phyloP scores from a whole-genome alignment of 2,113 vertebrate genomes.

The Chascanopsetta lugubris region DNA sequence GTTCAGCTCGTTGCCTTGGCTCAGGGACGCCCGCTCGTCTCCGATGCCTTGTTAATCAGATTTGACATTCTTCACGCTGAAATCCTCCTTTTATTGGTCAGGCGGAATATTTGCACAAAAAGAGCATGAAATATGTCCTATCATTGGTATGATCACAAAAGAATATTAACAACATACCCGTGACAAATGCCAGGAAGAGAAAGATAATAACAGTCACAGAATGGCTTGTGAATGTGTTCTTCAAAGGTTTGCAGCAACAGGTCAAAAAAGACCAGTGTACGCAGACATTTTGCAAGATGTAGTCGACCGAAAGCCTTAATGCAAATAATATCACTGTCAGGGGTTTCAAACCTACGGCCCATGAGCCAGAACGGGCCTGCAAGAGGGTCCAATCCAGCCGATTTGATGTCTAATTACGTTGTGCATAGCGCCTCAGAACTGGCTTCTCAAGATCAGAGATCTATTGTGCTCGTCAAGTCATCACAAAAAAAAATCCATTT shows the following conservation, averaged over 20 bases:
- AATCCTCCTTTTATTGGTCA: constrained; percentile 5
- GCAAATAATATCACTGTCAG: too few species aligned
- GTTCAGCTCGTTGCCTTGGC: constrained; percentile 19
- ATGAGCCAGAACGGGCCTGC: too few species aligned
- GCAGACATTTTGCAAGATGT: too few species aligned
- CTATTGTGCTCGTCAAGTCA: constrained; percentile 36
- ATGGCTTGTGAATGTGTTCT: too few species aligned
- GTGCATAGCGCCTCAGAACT: constrained; percentile 32
- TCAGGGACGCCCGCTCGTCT: constrained; percentile 7
- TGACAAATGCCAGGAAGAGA: too few species aligned
- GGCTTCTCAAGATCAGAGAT: constrained; percentile 17
- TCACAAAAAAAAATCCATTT: constrained; percentile 21
- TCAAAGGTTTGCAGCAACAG: too few species aligned
- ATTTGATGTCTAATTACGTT: constrained; percentile 43
- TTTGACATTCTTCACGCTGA: constrained; percentile 5
- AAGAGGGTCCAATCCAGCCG: too few species aligned
- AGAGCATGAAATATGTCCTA: background rate
- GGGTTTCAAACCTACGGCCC: too few species aligned
- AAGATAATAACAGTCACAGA: too few species aligned
- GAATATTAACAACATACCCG: too few species aligned
- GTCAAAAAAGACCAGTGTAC: too few species aligned
- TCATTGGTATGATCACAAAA: background rate
- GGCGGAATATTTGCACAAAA: background rate
- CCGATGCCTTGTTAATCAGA: constrained; percentile 3
- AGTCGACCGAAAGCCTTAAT: background rate